Conservation (phyloP, 2,113 vertebrate genomes). For the Rhinolophus sinicus region DNA sequence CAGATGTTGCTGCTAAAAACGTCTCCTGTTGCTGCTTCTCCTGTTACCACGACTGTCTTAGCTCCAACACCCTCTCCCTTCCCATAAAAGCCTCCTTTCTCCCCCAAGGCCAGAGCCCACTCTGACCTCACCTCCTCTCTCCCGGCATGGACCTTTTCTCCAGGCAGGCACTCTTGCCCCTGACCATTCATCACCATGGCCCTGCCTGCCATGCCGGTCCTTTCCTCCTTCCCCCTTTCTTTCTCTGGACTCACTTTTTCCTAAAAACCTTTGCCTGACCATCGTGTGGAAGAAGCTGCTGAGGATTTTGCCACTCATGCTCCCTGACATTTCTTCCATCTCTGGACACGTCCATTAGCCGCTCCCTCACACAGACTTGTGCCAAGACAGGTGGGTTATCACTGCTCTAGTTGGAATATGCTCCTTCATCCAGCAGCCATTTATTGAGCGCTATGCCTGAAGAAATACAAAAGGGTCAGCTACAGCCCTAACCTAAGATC, state of each 20-base stretch:
- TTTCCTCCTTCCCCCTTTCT: not conserved
- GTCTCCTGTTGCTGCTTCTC: not conserved
- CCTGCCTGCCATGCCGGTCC: not conserved
- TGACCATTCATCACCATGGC: not conserved
- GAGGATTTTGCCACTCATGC: not conserved
- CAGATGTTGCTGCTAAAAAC: conserved; percentile 5
- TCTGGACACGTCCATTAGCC: not conserved
- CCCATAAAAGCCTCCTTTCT: not conserved
- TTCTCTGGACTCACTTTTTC: not conserved
- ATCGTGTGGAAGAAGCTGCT: not conserved
- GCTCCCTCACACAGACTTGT: not conserved
- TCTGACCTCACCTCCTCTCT: not conserved
- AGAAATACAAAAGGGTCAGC: not conserved
- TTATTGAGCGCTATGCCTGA: not conserved
- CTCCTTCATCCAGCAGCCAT: not conserved
- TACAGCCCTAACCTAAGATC: not conserved
- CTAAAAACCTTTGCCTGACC: not conserved
- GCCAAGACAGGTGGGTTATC: not conserved
- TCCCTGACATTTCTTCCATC: not conserved
- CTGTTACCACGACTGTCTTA: not conserved
- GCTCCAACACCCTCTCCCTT: not conserved
- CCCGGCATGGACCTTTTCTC: not conserved
- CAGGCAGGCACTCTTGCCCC: not conserved
- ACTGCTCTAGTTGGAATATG: not conserved
- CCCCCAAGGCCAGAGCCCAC: not conserved